phyloP scores from a whole-genome alignment of 2,113 vertebrate genomes.

The Charina bottae region DNA sequence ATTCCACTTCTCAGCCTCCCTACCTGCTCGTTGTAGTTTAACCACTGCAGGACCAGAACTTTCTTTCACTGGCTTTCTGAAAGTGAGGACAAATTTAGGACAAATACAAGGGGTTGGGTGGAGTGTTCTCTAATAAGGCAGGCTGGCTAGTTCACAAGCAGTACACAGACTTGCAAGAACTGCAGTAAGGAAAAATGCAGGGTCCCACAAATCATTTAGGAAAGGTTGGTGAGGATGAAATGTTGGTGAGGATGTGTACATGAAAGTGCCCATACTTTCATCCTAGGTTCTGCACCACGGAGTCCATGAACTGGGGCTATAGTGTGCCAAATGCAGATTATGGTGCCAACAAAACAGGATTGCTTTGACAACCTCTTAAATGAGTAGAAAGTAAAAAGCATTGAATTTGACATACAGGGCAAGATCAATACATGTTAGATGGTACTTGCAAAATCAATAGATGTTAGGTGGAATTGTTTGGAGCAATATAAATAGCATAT shows the following conservation, averaged over 20 bases:
- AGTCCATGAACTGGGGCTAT: neutral
- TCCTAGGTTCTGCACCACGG: neutral
- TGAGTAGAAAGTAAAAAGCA: neutral
- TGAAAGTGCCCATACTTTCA: neutral
- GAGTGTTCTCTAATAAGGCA: no score
- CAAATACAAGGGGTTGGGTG: neutral
- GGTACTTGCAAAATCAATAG: conserved; percentile 19
- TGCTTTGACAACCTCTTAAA: neutral
- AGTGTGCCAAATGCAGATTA: neutral
- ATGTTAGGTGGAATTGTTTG: neutral
- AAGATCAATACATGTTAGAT: neutral
- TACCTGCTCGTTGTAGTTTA: neutral
- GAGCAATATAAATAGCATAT: neutral
- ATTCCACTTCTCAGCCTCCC: neutral
- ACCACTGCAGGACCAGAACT: neutral
- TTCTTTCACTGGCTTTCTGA: neutral
- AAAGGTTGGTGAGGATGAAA: no score
- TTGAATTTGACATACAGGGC: neutral
- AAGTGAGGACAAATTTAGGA: neutral
- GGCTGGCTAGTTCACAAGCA: neutral
- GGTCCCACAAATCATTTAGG: neutral
- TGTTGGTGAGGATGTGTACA: neutral
- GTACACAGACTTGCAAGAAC: neutral
- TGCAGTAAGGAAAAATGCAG: neutral
- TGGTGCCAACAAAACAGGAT: neutral